Conservation (phyloP, 2,113 vertebrate genomes). For the Pedionomus torquatus region DNA sequence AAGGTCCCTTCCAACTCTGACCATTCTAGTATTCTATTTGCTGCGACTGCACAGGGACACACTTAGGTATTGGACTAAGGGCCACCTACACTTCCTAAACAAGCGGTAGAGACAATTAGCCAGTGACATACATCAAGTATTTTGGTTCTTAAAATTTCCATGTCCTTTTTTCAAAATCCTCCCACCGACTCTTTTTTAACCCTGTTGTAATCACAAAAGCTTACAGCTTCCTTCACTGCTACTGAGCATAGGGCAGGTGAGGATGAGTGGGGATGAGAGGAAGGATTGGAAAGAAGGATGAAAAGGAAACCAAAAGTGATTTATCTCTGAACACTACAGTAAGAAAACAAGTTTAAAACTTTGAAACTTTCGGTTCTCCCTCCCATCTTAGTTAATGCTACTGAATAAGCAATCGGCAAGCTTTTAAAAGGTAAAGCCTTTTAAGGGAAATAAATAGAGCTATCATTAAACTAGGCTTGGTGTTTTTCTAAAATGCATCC, state of each 20-base stretch:
- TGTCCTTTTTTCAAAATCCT: background rate
- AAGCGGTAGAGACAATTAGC: background rate
- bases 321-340: background rate
- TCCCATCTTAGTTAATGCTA: background rate
- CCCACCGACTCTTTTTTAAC: background rate
- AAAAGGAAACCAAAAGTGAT: background rate
- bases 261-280: background rate
- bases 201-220: background rate
- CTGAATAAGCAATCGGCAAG: background rate
- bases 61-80: background rate
- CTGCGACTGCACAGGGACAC: accelerated
- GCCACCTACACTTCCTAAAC: background rate
- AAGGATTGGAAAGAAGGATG: background rate
- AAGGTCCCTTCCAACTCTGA: too few relatives aligned
- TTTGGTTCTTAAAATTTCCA: background rate
- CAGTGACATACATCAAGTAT: background rate
- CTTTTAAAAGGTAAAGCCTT: background rate
- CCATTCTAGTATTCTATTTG: too few relatives aligned
- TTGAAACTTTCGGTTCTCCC: background rate
- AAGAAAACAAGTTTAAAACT: background rate
- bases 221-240: background rate
- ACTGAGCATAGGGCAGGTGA: background rate
- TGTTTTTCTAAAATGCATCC: background rate
- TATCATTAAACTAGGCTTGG: background rate
- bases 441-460: background rate